Conservation (phyloP, 2,797 vertebrate genomes). For the Erpetoichthys calabaricus region DNA sequence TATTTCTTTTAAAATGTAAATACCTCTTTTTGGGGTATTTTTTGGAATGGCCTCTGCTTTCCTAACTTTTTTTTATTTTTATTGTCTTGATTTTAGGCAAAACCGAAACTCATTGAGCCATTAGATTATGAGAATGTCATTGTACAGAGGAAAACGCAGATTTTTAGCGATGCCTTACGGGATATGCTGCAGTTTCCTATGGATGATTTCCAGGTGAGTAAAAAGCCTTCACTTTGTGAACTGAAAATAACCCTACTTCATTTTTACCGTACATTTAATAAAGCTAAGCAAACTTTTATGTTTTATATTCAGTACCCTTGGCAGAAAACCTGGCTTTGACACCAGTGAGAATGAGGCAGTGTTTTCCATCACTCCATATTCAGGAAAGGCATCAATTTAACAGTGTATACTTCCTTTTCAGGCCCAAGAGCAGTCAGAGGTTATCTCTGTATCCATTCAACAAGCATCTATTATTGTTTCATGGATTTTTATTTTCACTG, state of each 20-base stretch:
- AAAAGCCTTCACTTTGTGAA: too few relatives aligned
- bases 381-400: background rate
- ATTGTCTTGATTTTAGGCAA: constrained; percentile 53
- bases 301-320: background rate
- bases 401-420: background rate
- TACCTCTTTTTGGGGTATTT: too few relatives aligned
- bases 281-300: too few relatives aligned
- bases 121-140: constrained; percentile 91
- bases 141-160: constrained; percentile 87
- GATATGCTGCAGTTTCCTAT: constrained; percentile 92
- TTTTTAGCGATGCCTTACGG: constrained; percentile 77
- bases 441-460: background rate
- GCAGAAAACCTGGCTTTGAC: background rate
- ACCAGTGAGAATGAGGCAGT: background rate
- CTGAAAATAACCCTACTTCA: too few relatives aligned
- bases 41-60: too few relatives aligned
- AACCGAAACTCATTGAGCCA: constrained; percentile 86
- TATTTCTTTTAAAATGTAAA: too few relatives aligned
- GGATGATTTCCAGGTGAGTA: constrained; percentile 83
- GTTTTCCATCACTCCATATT: background rate
- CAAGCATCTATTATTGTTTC: background rate
- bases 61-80: background rate
- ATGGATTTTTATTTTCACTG: background rate
- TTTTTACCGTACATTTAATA: too few relatives aligned
- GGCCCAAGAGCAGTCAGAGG: background rate